Evolutionary conservation across 2,113 vertebrate genomes (phyloP).

Genomic region (Dromaius novaehollandiae): DNA sequence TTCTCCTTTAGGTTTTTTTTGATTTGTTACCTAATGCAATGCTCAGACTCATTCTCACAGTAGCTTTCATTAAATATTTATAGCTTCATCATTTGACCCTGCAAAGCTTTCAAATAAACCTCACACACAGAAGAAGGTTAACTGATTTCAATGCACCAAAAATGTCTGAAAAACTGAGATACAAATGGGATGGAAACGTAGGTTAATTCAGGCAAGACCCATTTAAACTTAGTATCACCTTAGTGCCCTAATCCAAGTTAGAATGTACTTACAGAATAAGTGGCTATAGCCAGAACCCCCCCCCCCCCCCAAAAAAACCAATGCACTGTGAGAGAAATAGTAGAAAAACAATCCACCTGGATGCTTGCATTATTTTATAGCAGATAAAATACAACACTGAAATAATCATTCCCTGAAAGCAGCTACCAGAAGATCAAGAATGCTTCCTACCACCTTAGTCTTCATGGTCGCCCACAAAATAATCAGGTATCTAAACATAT

Average conservation of each 20-base stretch:
- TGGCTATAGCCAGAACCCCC: not conserved
- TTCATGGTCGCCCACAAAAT: not conserved
- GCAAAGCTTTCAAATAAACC: not conserved
- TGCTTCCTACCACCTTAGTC: not conserved
- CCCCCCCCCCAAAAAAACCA: not conserved
- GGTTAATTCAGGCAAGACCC: not conserved
- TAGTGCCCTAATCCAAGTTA: not conserved
- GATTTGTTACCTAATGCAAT: not conserved
- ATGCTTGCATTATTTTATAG: not conserved
- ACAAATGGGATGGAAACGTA: not conserved
- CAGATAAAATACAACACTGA: not conserved
- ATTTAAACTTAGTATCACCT: not conserved
- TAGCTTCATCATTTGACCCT: not conserved
- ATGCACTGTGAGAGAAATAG: not conserved
- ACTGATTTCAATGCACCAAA: not conserved
- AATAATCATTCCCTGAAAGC: not conserved
- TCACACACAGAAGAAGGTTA: not conserved
- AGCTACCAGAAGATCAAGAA: not conserved
- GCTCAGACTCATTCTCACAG: not conserved
- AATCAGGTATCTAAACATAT: not conserved
- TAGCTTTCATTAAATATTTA: constrained; percentile 31
- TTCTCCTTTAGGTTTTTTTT: not conserved
- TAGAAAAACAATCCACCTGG: not conserved
- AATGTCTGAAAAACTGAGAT: not conserved
- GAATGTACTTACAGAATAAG: not conserved